Conservation (phyloP, 2,888 invertebrate species). For the Lithophane socia region DNA sequence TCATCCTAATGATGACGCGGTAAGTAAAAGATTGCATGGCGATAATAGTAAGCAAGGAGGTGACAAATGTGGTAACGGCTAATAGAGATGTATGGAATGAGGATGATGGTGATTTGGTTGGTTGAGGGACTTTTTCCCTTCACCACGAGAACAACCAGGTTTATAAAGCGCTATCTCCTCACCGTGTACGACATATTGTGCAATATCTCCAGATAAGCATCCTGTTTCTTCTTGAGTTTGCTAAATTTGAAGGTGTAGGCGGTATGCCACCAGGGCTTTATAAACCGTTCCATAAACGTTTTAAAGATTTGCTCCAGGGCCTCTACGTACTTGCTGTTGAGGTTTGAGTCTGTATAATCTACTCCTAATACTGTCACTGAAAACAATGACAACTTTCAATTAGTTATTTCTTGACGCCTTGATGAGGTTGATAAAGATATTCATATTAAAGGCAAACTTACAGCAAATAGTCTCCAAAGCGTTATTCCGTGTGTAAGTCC, state of each 20-base stretch:
- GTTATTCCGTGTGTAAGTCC: slow-evolving; percentile 77
- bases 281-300: slow-evolving; percentile 77
- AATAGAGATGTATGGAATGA: background rate
- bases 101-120: background rate
- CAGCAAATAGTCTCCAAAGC: slow-evolving; percentile 82
- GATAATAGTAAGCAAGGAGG: background rate
- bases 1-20: background rate
- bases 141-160: background rate
- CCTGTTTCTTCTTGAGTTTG: slow-evolving; percentile 77
- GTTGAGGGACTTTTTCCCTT: background rate
- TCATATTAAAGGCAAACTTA: slow-evolving; percentile 64
- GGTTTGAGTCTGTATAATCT: slow-evolving; percentile 76
- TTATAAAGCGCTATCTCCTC: slow-evolving; percentile 18
- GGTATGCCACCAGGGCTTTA: slow-evolving; percentile 79
- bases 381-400: slow-evolving; percentile 21
- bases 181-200: slow-evolving; percentile 81
- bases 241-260: slow-evolving; percentile 75
- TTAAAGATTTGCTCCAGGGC: slow-evolving; percentile 78
- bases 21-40: background rate
- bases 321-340: slow-evolving; percentile 78
- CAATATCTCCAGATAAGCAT: slow-evolving; percentile 75
- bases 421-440: background rate
- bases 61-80: background rate
- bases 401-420: background rate
- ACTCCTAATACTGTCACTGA: slow-evolving; percentile 83